phyloP scores from a whole-genome alignment of 2,797 vertebrate species.

The Anomalospiza imberbis region DNA sequence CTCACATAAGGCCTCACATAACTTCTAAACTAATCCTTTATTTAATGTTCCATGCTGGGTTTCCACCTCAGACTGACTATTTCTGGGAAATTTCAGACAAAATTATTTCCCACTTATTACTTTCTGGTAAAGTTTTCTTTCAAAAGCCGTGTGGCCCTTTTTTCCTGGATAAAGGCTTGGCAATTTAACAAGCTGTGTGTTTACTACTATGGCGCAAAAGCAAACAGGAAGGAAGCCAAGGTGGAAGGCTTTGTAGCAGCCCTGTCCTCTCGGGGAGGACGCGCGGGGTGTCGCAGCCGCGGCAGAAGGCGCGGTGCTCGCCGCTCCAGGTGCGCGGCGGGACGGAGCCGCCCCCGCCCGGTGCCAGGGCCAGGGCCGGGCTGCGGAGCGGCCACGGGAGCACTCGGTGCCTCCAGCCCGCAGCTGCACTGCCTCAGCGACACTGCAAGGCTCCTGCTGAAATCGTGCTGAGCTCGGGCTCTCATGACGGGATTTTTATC shows the following conservation, averaged over 20 bases:
- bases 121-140: neutral
- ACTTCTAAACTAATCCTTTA: neutral
- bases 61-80: neutral
- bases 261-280: neutral
- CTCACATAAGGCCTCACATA: neutral
- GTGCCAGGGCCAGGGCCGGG: neutral
- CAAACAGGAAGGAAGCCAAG: neutral
- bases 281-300: neutral
- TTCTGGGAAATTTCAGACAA: slow-evolving; percentile 15
- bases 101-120: neutral
- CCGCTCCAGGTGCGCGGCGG: too few species aligned
- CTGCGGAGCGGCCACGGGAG: neutral
- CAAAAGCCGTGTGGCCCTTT: neutral
- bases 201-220: neutral
- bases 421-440: rapidly evolving
- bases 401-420: neutral
- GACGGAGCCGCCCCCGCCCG: neutral
- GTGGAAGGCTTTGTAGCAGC: neutral
- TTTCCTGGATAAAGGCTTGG: neutral
- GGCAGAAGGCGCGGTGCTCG: too few species aligned
- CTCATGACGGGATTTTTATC: neutral
- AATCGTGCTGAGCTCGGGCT: neutral
- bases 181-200: neutral
- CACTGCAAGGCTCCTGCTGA: neutral
- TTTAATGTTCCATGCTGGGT: neutral